Percentiles rank a stretch among this genome's conserved stretches.
These are phyloP conservation scores for Rugalucina vietnamica DNA, from an alignment of 2,888 invertebrate species.

Conservation along the genomic window DNA sequence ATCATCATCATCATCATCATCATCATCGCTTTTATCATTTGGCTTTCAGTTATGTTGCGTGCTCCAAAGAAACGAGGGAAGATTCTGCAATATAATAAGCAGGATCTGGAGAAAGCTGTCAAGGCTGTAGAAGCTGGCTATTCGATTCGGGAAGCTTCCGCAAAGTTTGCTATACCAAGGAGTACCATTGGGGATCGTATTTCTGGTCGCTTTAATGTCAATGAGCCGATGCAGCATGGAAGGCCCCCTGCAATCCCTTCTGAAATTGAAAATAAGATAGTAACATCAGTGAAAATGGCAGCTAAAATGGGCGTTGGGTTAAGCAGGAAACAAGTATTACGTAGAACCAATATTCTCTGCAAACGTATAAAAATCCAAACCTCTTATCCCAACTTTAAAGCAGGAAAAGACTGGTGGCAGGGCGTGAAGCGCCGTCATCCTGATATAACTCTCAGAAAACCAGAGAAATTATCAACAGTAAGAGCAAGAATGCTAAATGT, in stretches of 20 bases:
- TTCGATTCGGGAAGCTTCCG: constrained; percentile 39
- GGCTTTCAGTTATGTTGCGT: background rate
- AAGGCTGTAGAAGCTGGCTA: background rate
- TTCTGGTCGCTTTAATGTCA: background rate
- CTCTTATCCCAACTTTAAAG: constrained; percentile 24
- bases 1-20: background rate
- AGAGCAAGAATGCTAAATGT: constrained; percentile 50
- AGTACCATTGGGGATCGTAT: background rate
- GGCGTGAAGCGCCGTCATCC: constrained; percentile 32
- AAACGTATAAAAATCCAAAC: background rate
- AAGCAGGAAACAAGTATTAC: constrained; percentile 3
- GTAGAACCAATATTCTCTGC: constrained; percentile 2
- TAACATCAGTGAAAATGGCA: background rate
- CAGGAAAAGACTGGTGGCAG: constrained; percentile 53
- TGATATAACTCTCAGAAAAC: constrained; percentile 38
- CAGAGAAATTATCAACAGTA: constrained; percentile 32
- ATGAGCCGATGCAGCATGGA: background rate
- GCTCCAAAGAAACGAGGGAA: background rate
- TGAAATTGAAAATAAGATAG: background rate
- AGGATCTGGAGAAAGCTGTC: background rate
- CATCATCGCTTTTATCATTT: constrained; percentile 3
- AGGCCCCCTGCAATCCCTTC: background rate
- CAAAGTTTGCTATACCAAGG: background rate
- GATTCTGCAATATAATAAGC: background rate
- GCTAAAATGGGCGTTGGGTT: constrained; percentile 12